A percentile compares a stretch with the other conserved stretches of the same genome.
phyloP scores from a whole-genome alignment of 64 coral and sea anemone genomes.

The Catalaphyllia jardinei region DNA sequence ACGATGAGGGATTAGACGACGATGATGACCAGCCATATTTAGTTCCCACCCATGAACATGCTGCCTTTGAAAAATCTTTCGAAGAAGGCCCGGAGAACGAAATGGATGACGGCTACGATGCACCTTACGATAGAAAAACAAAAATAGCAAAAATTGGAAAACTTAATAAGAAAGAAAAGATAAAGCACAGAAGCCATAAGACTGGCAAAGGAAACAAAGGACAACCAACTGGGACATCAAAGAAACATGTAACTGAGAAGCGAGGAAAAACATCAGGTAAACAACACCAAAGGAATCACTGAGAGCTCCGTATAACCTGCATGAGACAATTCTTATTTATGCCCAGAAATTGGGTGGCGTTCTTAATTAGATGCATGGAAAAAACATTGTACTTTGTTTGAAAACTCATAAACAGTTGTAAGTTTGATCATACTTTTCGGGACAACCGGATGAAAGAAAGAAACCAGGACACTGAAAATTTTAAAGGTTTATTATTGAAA shows the following conservation, averaged over 20 bases:
- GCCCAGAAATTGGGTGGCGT: too few species aligned
- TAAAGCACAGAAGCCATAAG: not conserved
- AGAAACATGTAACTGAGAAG: slow-evolving; percentile 15
- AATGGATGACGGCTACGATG: slow-evolving; percentile 72
- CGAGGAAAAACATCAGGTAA: slow-evolving; percentile 42
- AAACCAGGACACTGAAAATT: too few species aligned
- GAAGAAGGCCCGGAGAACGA: slow-evolving; percentile 66
- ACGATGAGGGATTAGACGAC: slow-evolving; percentile 20
- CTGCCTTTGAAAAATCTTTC: slow-evolving; percentile 29
- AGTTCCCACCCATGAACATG: slow-evolving; percentile 12
- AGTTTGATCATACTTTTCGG: too few species aligned
- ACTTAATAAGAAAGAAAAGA: slow-evolving; percentile 20
- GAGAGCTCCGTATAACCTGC: not conserved
- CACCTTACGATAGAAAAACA: slow-evolving; percentile 78
- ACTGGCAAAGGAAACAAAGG: not conserved
- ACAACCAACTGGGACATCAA: slow-evolving; percentile 5
- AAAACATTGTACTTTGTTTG: not conserved
- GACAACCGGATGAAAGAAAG: too few species aligned
- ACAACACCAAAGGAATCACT: not conserved
- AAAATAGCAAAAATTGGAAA: slow-evolving; percentile 79
- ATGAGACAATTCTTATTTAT: slow-evolving; percentile 3
- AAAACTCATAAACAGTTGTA: not conserved
- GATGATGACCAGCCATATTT: slow-evolving; percentile 31
- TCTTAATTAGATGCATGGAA: not conserved
- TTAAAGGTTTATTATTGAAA: too few species aligned